phyloP scores from a whole-genome alignment of 2,113 vertebrate genomes.

The Pelmatolapia mariae region DNA sequence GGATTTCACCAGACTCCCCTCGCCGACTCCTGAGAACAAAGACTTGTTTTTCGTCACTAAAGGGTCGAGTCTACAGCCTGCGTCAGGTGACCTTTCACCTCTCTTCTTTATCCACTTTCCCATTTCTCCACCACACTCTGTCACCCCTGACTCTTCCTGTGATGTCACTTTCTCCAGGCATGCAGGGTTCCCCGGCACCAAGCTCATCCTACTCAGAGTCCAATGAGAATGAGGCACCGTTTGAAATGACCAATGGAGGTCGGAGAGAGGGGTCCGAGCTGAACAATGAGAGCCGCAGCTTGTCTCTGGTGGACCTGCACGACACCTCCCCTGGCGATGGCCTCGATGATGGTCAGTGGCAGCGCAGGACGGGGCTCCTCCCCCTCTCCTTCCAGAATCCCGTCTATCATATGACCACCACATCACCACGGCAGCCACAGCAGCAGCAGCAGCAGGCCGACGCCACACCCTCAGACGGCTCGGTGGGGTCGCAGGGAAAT shows the following conservation, averaged over 20 bases:
- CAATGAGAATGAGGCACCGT: conserved; percentile 80
- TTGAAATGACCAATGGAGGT: conserved; percentile 51
- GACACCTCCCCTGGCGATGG: conserved; percentile 77
- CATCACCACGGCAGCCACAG: conserved; percentile 77
- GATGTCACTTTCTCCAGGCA: conserved; percentile 26
- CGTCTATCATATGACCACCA: conserved; percentile 93
- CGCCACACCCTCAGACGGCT: conserved; percentile 79
- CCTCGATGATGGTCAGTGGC: conserved; percentile 75
- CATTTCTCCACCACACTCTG: neutral
- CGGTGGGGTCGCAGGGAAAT: conserved; percentile 87
- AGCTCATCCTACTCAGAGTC: conserved; percentile 97
- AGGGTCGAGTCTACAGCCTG: conserved; percentile 87
- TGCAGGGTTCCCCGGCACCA: conserved; percentile 81
- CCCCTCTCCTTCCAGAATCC: conserved; percentile 97
- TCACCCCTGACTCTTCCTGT: neutral
- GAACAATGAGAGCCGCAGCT: conserved; percentile 88
- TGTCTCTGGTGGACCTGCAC: conserved; percentile 96
- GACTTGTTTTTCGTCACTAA: conserved; percentile 98
- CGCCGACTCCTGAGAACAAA: conserved; percentile 99
- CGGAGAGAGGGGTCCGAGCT: conserved; percentile 66
- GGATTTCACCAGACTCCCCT: conserved; percentile 98
- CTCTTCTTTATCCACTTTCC: neutral
- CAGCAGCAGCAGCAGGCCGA: conserved; percentile 7
- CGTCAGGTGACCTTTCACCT: conserved; percentile 51
- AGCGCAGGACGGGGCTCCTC: conserved; percentile 81